Evolutionary conservation across 2,888 invertebrate genomes (phyloP), one percentile per base, ranked within the genome.

Genomic region (Lasioglossum malachurum): DNA sequence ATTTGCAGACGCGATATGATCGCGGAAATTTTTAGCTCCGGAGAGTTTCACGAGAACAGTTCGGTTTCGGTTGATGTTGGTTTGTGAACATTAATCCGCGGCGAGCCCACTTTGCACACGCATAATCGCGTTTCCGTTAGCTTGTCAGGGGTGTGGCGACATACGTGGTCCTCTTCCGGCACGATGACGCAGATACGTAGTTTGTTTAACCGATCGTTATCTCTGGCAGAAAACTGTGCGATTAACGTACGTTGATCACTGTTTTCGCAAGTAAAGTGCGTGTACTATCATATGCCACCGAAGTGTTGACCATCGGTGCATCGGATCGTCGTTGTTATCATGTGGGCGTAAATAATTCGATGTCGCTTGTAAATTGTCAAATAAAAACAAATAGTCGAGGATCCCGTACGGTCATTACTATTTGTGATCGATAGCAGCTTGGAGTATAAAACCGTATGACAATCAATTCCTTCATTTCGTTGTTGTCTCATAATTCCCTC

Each of bases 171-270:
- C 87, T 80, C 80, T 86, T 86, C 76, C 81, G 84, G 82, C 81
- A 80, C 80, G 78, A 83, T 91, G 91, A 91, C 90, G 90, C 90
- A 89, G 77, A 86, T 78, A 76, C 38, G 85, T 84, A 71, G 86
- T 83, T 90, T 88, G 83, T 90, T 90, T 86, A 75, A 73, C 87
- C 89, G 87, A 90, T 90, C 91, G 88, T 91, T 91, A 91, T 88
- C 81, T 83, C 75, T n/a, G 46, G 27, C 75, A 49, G 76, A 69
- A 83, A 83, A 78, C 72, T 76, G 83, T 75, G 31, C 46, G 44
- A 60, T 16, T 41, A 38, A 46, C 64, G 79, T 78, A 69, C 53
- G 67, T 71, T 80, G 41, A 75, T 77, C 53, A 57, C 4, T 27
- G 72, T 82, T 73, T 10, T 72, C 35, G 23, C 8, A 19, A 44